Evolutionary conservation across 2,888 invertebrate species (phyloP).

Genomic region (Ectropis crepuscularia): DNA sequence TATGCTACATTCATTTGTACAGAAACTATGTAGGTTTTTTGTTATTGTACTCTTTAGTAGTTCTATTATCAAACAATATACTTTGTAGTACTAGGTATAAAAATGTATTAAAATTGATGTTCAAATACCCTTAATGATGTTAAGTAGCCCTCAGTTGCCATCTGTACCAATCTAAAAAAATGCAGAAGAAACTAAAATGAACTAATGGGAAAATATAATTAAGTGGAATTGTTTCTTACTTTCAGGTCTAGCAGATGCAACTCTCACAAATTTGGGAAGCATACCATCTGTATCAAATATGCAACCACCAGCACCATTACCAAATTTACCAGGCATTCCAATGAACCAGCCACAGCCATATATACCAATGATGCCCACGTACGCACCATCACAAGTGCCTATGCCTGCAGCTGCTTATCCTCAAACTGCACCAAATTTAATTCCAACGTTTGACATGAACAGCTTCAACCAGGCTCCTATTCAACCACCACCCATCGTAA

Average conservation of each 20-base stretch:
- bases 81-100: too few relatives aligned
- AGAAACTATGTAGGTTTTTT: too few relatives aligned
- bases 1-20: too few relatives aligned
- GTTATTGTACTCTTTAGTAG: too few relatives aligned
- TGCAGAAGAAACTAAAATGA: too few relatives aligned
- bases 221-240: slow-evolving; percentile 28
- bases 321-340: slow-evolving; percentile 79
- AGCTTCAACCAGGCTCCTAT: slow-evolving; percentile 66
- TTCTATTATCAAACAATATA: too few relatives aligned
- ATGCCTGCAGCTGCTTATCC: slow-evolving; percentile 46
- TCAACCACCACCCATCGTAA: slow-evolving; percentile 65
- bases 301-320: slow-evolving; percentile 82
- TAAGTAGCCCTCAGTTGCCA: too few relatives aligned
- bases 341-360: slow-evolving; percentile 83
- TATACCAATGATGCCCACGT: slow-evolving; percentile 80
- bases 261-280: slow-evolving; percentile 78
- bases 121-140: too few relatives aligned
- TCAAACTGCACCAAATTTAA: slow-evolving; percentile 58
- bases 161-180: too few relatives aligned
- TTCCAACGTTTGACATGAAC: slow-evolving; percentile 78
- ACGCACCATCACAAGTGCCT: slow-evolving; percentile 62
- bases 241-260: slow-evolving; percentile 79
- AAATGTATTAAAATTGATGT: too few relatives aligned
- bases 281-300: slow-evolving; percentile 79
- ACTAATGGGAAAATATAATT: too few relatives aligned